phyloP scores from a whole-genome alignment of 2,888 invertebrate genomes.

The Acanthopleura granulata region DNA sequence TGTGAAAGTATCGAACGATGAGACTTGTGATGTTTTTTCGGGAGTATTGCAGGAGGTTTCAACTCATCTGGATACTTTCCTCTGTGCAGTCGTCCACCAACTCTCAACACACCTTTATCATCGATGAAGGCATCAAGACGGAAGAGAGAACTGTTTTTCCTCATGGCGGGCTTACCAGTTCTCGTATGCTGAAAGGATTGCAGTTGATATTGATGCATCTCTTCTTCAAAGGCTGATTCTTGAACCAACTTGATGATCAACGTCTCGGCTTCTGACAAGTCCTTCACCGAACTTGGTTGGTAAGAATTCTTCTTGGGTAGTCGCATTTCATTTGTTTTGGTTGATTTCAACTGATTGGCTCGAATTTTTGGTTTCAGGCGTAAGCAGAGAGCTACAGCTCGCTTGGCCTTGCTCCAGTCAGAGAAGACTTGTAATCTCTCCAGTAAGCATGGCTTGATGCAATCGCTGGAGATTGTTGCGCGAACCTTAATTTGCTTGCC shows the following conservation, averaged over 20 bases:
- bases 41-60: conserved; percentile 31
- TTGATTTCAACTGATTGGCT: not conserved
- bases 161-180: not conserved
- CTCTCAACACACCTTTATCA: conserved; percentile 26
- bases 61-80: conserved; percentile 17
- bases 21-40: conserved; percentile 23
- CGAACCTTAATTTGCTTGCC: conserved; percentile 21
- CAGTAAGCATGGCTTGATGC: not conserved
- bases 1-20: conserved; percentile 35
- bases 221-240: not conserved
- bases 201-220: not conserved
- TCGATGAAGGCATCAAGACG: conserved; percentile 18
- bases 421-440: not conserved
- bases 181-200: not conserved
- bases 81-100: conserved; percentile 30
- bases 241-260: not conserved
- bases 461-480: not conserved
- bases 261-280: conserved; percentile 1
- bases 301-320: not conserved
- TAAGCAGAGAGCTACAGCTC: not conserved
- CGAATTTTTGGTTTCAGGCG: not conserved
- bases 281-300: not conserved
- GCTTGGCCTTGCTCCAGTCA: not conserved
- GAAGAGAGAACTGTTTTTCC: not conserved
- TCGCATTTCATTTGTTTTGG: not conserved